Base-by-base conservation (phyloP, 2,113 vertebrate species). In the Archilochus colubris region DNA sequence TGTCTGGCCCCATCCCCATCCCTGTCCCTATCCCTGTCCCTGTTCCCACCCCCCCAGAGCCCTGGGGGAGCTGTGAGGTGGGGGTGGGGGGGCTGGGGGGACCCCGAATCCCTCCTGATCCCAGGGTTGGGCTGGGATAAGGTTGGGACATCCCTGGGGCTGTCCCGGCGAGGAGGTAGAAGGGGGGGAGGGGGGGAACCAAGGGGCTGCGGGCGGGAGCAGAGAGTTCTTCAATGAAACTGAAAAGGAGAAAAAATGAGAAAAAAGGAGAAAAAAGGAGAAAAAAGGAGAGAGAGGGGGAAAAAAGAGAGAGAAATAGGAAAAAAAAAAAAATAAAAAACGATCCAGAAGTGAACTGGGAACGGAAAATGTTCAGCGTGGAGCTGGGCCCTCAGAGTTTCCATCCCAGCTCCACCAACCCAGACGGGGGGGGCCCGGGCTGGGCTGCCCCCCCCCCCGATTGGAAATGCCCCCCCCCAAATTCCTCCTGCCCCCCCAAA, bases 321-420 rank as follows among this genome's bases (percentile, higher is more conserved):
- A 7, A 6, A 28, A 80, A 80, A 31, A 66, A n/a, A 15, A 22
- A 12, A 43, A 15, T 11, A 11, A 36, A 43, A 44, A 14, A 6
- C 38, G 17, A 53, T 27, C 3, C 36, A 76, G 62, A 55, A 43
- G 61, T 4, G 11, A 81, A 40, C 61, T 79, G 80, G 59, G 74
- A 94, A 51, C 16, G 80, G 89, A 91, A 94, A 94, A 88, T 91
- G 89, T 85, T 94, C 80, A 1, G 88, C 69, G 79, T 88, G 88
- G 76, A 88, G 78, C 85, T 88, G 63, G 58, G 59, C 93, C 89
- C 89, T 94, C 93, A 91, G 74, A 94, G 50, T 94, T 94, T 94
- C 93, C 93, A 94, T 85, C 64, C 30, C 55, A 0, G 30, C 51
- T 75, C 86, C 13, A 28, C 3, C 11, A 76, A 75, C 67, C 38